Conservation (phyloP, 92 coral and sea anemone species). For the Metridium senile region DNA sequence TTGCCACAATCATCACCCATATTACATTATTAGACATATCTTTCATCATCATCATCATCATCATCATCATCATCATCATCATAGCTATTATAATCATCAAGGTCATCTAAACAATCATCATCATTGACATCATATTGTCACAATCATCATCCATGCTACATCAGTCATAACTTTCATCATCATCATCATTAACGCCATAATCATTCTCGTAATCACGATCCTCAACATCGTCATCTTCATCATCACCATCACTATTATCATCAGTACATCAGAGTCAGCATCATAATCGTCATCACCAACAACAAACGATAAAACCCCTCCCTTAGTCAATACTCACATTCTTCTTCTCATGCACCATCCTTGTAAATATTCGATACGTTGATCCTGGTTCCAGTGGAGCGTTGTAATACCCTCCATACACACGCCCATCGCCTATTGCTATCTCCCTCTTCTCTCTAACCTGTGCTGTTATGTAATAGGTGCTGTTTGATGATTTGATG, state of each 20-base stretch:
- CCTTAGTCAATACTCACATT: too few relatives aligned
- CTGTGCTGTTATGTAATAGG: slow-evolving; percentile 9
- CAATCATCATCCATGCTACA: background rate
- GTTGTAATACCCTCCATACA: slow-evolving; percentile 26
- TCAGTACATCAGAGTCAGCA: too few relatives aligned
- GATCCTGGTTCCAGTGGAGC: slow-evolving; percentile 16
- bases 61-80: background rate
- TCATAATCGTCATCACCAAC: too few relatives aligned
- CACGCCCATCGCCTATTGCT: slow-evolving; percentile 15
- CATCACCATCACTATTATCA: too few relatives aligned
- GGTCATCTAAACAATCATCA: background rate
- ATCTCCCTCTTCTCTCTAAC: background rate
- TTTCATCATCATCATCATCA: background rate
- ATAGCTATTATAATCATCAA: background rate
- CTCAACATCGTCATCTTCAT: too few relatives aligned
- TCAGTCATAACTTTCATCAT: background rate
- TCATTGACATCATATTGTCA: background rate
- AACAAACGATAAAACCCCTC: too few relatives aligned
- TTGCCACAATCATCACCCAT: background rate
- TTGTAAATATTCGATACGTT: background rate
- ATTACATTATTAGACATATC: too few relatives aligned
- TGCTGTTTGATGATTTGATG: background rate
- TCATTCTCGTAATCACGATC: too few relatives aligned
- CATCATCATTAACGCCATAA: background rate
- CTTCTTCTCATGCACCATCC: background rate